These are phyloP conservation scores for Rhagoletis zephyria DNA, from an alignment of 1,140 invertebrate genomes.

Conservation along the genomic window DNA sequence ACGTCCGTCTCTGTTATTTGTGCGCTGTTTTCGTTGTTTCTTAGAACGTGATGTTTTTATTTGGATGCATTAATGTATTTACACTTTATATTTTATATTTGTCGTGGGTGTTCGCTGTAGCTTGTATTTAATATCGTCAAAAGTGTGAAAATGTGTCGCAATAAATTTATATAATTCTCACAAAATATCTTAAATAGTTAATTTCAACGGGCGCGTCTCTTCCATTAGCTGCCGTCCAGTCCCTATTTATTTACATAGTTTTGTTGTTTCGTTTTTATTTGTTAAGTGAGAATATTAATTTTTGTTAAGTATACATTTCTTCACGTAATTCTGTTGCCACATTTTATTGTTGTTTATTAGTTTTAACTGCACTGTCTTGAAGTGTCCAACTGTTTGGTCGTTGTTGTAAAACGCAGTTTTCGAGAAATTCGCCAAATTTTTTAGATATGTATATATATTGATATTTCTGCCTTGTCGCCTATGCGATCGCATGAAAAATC, in stretches of 20 bases:
- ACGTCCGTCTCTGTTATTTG: constrained; percentile 19
- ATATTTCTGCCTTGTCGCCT: too few species aligned
- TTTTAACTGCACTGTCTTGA: background rate
- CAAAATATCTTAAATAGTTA: constrained; percentile 13
- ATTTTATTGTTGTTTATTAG: constrained; percentile 30
- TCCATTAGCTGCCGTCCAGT: background rate
- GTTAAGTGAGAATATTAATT: background rate
- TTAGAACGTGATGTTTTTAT: background rate
- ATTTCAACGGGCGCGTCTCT: background rate
- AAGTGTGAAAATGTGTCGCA: constrained; percentile 29
- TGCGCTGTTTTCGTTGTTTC: background rate
- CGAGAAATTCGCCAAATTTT: too few species aligned
- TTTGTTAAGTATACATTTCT: constrained; percentile 24
- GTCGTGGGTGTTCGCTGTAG: background rate
- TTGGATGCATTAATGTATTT: constrained; percentile 1
- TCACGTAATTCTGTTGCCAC: background rate
- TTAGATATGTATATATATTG: too few species aligned
- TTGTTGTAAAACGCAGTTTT: too few species aligned
- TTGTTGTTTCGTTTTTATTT: background rate
- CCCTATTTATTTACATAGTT: background rate
- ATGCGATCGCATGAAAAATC: too few species aligned
- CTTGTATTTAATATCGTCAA: background rate
- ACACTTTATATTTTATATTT: background rate
- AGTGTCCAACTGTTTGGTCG: background rate
- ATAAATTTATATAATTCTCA: constrained; percentile 36